Base-by-base conservation (phyloP, 2,797 vertebrate genomes). In the Darevskia nairensis region DNA sequence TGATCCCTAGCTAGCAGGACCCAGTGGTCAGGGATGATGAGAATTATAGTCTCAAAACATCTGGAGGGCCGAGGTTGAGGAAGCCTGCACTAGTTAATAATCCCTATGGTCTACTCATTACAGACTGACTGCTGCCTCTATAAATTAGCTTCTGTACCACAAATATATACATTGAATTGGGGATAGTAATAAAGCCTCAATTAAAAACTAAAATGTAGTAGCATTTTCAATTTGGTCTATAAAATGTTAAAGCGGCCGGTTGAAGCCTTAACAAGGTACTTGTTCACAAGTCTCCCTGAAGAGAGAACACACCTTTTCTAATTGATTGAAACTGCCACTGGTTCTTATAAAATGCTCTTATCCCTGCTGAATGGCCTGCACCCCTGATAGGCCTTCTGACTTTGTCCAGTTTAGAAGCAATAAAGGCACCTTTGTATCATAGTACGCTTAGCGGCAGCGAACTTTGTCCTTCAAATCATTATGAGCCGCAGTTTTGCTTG, bases 401-500 rank as follows among this genome's bases (percentile, higher is more conserved):
- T 3, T 76, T 85, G 2, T 74, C 10, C 35, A 78, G 50, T 74
- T 69, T 89, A 50, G 80, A 66, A 69, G 69, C 76, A 84, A 44
- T 72, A 91, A 82, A 90, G 83, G 10, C 80, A 0, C 21, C 71
- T 0, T 0, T 86, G 27, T 39, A 86, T 91, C 82, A 5, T 41
- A 61, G 0, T 35, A 35, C 23, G 3, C 2, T 89, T 80, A 41
- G 1, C 19, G 82, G 74, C 2, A 2, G 41, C 89, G 44, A 87
- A 64, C 29, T 88, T 78, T 86, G 32, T 27, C 80, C 1, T 0
- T 23, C 50, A 88, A 4, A 11, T 75, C 68, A 69, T 6, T 15
- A 11, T 87, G 55, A 90, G 35, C 19, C 76, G 25, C 61, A 88
- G 64, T 82, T 89, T 90, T 55, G 82, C 25, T 71, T 59, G 11